These are phyloP conservation scores for Phyllostomus discolor DNA, from an alignment of 2,113 vertebrate species.

Conservation along the genomic window DNA sequence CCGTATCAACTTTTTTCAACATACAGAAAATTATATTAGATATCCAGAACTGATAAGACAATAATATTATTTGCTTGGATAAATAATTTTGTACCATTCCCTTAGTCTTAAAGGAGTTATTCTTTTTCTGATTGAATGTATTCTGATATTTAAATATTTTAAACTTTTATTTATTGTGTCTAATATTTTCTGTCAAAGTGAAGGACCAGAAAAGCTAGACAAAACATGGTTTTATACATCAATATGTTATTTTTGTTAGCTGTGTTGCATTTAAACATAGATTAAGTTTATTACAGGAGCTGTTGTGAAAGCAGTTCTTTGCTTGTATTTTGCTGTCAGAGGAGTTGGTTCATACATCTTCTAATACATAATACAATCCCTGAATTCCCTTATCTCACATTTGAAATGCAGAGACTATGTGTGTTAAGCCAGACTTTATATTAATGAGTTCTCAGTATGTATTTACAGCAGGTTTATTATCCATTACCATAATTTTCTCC, in stretches of 20 bases:
- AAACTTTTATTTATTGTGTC: not conserved
- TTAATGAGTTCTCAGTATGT: not conserved
- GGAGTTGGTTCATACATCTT: not conserved
- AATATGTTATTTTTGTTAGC: not conserved
- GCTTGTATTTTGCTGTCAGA: not conserved
- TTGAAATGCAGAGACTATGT: not conserved
- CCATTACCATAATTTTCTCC: not conserved
- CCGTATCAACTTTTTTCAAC: not conserved
- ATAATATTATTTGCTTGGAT: not conserved
- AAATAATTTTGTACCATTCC: not conserved
- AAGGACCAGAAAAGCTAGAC: not conserved
- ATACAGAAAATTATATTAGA: not conserved
- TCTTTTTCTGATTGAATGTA: not conserved
- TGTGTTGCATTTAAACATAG: not conserved
- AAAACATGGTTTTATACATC: not conserved
- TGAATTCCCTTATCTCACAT: not conserved
- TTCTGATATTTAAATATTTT: not conserved
- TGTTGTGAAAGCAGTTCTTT: not conserved
- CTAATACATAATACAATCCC: not conserved
- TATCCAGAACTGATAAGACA: not conserved
- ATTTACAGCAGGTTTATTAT: not conserved
- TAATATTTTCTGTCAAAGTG: not conserved
- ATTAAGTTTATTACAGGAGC: not conserved
- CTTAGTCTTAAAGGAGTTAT: not conserved
- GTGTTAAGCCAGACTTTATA: not conserved